Conservation (phyloP, 2,797 vertebrate species). For the Eospalax fontanierii region DNA sequence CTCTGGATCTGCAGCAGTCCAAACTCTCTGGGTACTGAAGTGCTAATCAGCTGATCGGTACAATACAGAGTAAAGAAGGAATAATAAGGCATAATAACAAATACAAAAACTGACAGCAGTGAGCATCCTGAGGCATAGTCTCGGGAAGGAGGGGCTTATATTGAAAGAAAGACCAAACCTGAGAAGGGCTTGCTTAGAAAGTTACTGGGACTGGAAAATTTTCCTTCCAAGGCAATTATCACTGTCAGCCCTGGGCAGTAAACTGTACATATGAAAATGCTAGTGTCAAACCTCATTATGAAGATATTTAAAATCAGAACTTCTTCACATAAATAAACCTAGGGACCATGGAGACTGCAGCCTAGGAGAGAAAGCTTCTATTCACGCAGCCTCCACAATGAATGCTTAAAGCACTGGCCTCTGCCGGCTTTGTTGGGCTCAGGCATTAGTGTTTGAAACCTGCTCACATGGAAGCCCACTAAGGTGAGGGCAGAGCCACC, state of each 20-base stretch:
- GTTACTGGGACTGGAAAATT: not conserved
- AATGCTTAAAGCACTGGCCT: rapidly evolving
- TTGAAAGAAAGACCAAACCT: not conserved
- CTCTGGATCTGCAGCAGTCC: not conserved
- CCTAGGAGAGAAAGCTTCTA: not conserved
- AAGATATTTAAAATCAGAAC: constrained; percentile 16
- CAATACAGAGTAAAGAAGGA: not conserved
- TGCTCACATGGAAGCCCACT: not conserved
- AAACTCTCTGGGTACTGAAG: no score
- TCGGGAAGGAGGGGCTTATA: not conserved
- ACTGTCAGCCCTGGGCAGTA: not conserved
- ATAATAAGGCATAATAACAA: no score
- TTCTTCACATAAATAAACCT: not conserved
- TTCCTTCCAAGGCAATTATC: not conserved
- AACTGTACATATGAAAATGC: not conserved
- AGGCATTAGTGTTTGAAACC: not conserved
- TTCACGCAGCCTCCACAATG: no score
- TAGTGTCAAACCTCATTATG: not conserved
- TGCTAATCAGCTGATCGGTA: not conserved
- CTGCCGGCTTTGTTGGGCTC: not conserved
- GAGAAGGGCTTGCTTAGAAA: not conserved
- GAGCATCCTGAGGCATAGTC: not conserved
- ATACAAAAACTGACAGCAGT: not conserved
- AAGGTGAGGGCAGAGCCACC: not conserved
- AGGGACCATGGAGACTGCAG: not conserved